Base-by-base conservation (phyloP, 2,888 invertebrate species). In the Dendrolimus houi region DNA sequence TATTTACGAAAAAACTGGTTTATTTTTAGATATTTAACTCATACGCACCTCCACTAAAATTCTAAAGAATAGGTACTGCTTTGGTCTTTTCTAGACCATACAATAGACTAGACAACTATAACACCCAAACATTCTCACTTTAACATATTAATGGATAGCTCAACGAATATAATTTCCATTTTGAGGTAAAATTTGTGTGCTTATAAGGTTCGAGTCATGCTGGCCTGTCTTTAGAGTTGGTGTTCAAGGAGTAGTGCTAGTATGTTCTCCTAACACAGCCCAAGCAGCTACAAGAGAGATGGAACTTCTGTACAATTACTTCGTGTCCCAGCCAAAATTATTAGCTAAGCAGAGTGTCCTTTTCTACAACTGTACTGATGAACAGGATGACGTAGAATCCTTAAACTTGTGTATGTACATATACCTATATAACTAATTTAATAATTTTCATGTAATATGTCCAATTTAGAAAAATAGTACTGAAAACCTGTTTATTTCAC, bases 221-320 rank as follows among this genome's bases (percentile, higher is more conserved):
- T 96, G 96, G 96, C 94, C 96, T 42, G 94, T 94, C 1, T 91
- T 96, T 60, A 92, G 94, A 54, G 84, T 92, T 62, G 94, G 94
- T 62, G 90, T 93, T 1, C 91, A 94, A 62, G 96, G 95, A 8
- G 92, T 95, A 8, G 92, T 96, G 60, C 91, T 96, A 61, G 94
- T 96, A 1, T 95, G 93, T 74, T 88, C 91, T 0, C 79, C 87
- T 9, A 88, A 86, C 62, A 90, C 88, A 40, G 76, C 88, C 10
- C 81, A 86, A 53, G 84, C 85, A 55, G 92, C 92, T 40, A 74
- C 86, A 14, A 88, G 91, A 68, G 92, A 94, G 70, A 79, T 94
- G 70, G 94, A 94, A 71, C 83, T 92, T 42, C 86, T 94, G 56
- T 94, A 92, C 66, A 93, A 93, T 68, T 93, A 94, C 75, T 95